Evolutionary conservation across 2,888 invertebrate species (phyloP).

Genomic region (Troglohyphantes excavatus): DNA sequence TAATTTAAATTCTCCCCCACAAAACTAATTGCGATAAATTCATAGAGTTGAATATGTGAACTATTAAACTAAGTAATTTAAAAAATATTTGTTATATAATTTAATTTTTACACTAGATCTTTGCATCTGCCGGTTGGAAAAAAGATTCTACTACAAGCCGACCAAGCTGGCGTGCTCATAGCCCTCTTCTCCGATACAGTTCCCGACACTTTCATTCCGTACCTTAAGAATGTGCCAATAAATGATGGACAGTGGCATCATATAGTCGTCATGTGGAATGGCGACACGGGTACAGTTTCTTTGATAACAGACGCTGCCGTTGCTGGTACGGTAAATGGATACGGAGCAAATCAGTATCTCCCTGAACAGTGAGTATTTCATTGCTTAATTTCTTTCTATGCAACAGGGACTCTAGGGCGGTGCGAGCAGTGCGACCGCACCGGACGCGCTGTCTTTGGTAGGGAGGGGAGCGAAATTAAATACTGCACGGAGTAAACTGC

Average conservation of each 20-base stretch:
- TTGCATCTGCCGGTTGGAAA: slow-evolving; percentile 87
- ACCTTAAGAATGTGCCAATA: slow-evolving; percentile 94
- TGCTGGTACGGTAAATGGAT: slow-evolving; percentile 94
- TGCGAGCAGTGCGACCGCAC: neutral
- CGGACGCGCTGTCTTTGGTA: too few species aligned
- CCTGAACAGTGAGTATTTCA: slow-evolving; percentile 89
- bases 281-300: slow-evolving; percentile 91
- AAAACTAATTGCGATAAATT: too few species aligned
- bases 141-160: slow-evolving; percentile 93
- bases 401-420: too few species aligned
- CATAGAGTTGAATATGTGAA: too few species aligned
- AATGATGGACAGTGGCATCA: slow-evolving; percentile 99
- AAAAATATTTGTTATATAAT: too few species aligned
- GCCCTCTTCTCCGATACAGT: slow-evolving; percentile 90
- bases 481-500: too few species aligned
- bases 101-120: slow-evolving; percentile 84
- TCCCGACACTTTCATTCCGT: slow-evolving; percentile 94
- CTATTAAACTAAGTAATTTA: too few species aligned
- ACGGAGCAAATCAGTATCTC: slow-evolving; percentile 90
- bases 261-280: slow-evolving; percentile 96
- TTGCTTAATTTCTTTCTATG: neutral
- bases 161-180: slow-evolving; percentile 95
- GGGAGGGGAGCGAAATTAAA: too few species aligned
- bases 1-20: too few species aligned
- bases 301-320: slow-evolving; percentile 97